phyloP scores from a whole-genome alignment of 1,140 invertebrate genomes.

The Trachelipus rathkii region DNA sequence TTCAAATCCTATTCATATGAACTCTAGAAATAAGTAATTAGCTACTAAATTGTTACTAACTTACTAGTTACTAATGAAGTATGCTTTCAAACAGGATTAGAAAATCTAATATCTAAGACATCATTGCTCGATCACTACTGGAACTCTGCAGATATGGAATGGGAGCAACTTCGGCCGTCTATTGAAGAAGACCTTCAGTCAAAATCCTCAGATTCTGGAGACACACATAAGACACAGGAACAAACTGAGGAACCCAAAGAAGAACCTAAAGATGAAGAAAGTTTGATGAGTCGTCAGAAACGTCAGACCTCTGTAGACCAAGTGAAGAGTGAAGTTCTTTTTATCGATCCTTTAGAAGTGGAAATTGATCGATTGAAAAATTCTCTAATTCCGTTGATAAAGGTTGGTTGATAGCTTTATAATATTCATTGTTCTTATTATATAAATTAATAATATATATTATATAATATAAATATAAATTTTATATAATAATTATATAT shows the following conservation, averaged over 20 bases:
- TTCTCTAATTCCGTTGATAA: neutral
- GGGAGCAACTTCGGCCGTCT: neutral
- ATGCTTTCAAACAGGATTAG: neutral
- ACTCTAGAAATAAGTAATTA: too few relatives aligned
- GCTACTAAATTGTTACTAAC: too few relatives aligned
- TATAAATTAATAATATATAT: too few relatives aligned
- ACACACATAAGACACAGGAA: neutral
- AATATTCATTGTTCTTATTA: too few relatives aligned
- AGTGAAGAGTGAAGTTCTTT: neutral
- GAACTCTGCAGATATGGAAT: neutral
- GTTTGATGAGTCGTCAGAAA: neutral
- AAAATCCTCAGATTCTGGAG: neutral
- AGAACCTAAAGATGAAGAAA: neutral
- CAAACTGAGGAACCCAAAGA: neutral
- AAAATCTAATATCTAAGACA: neutral
- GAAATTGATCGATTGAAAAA: neutral
- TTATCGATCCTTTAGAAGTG: neutral
- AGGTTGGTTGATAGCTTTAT: neutral
- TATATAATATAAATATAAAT: too few relatives aligned
- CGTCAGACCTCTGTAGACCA: neutral
- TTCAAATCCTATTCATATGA: too few relatives aligned
- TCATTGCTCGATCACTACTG: neutral
- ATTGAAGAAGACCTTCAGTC: neutral
- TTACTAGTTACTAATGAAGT: too few relatives aligned
- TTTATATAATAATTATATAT: too few relatives aligned